A percentile compares a stretch with the other conserved stretches of the same genome.
These are phyloP conservation scores for Naja naja DNA, from an alignment of 2,113 vertebrate genomes.

Conservation along the genomic window DNA sequence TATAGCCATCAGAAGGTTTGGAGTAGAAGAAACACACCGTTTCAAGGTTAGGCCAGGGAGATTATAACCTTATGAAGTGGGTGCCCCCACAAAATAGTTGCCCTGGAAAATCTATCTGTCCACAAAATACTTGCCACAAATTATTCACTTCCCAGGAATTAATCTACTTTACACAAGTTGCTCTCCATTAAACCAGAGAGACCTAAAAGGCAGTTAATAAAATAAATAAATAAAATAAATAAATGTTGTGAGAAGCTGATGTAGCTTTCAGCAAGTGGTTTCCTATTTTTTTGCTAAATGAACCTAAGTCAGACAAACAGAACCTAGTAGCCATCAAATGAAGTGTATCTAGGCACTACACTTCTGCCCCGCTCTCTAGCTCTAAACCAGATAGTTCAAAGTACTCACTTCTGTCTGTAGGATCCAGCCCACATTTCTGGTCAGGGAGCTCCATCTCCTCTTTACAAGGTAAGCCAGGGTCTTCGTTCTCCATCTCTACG, in stretches of 20 bases:
- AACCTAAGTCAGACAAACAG: not conserved
- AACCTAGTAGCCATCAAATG: not conserved
- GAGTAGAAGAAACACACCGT: not conserved
- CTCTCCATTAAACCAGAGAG: not conserved
- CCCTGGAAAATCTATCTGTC: not conserved
- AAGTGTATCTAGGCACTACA: not conserved
- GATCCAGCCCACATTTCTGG: not conserved
- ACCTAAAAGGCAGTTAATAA: not conserved
- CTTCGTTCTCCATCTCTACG: constrained; percentile 23
- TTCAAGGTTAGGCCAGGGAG: not conserved
- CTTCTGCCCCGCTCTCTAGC: not conserved
- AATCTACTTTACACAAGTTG: not conserved
- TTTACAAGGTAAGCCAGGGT: not conserved
- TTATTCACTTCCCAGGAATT: not conserved
- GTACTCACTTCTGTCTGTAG: not conserved
- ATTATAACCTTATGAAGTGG: not conserved
- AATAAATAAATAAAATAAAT: too few species aligned
- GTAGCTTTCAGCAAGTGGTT: not conserved
- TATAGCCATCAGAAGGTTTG: not conserved
- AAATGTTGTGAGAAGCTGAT: not conserved
- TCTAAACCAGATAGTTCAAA: not conserved
- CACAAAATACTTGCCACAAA: not conserved
- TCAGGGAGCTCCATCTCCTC: constrained; percentile 1
- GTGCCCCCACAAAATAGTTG: not conserved
- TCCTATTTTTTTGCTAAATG: not conserved